Evolutionary conservation across 2,888 invertebrate genomes (phyloP), one percentile per base, ranked within the genome.

Genomic region (Acleris emargana): DNA sequence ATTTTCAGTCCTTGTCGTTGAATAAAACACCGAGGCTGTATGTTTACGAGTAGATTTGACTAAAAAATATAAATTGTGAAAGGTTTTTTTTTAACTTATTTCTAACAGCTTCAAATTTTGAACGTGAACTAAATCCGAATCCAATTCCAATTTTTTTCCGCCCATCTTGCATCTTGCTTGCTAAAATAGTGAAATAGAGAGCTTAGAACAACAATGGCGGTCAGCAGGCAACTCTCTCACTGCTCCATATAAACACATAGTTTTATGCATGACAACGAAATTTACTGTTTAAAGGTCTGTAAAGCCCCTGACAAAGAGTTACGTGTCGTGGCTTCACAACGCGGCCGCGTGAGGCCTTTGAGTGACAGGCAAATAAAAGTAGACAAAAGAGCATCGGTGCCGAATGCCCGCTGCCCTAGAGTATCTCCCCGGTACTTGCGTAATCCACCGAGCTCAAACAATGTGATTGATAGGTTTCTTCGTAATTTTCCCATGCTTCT

Each of bases 361-460:
- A 90, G 81, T 87, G 91, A 90, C 90, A 87, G 84, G 81, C 84
- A 88, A 90, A 91, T 89, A 90, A 89, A 89, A 85, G 81, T 82
- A 85, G 82, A 88, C 84, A 88, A 86, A 85, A 80, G 77, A 76
- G 76, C 73, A 75, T 74, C 77, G 72, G 76, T 68, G 71, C 67
- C 68, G 70, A 55, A 62, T 53, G 63, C 52, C 68, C 53, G 62
- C 58, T 50, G 54, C 32, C 47, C 25, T 18, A 25, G 32, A 51
- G 61, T 66, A 67, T 62, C 69, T 67, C 59, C 66, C 64, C 68
- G 68, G 64, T 49, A 62, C 68, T 62, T 62, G 54, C 49, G 54
- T 59, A 58, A 62, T 62, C 52, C 25, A 53, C 45, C 47, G 52
- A 45, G 28, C 57, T 61, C 57, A 61, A 61, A 66, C 66, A 66